Evolutionary conservation across 2,797 vertebrate species (phyloP).

Genomic region (Falco columbarius): DNA sequence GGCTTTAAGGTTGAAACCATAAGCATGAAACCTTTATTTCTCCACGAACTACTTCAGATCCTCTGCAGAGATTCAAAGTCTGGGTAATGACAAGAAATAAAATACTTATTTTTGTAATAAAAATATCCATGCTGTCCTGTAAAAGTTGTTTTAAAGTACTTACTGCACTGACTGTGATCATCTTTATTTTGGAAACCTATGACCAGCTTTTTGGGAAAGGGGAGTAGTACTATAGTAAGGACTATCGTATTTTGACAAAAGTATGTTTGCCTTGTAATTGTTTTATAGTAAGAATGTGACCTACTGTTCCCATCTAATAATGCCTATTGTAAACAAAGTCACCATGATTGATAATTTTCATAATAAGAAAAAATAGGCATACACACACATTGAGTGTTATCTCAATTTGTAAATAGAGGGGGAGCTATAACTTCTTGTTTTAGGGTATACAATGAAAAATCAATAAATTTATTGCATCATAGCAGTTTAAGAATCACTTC

Average conservation of each 20-base stretch:
- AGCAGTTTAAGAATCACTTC: not conserved
- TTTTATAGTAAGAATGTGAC: not conserved
- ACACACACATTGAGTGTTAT: not conserved
- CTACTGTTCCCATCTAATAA: not conserved
- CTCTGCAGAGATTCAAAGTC: not conserved
- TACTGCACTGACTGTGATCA: not conserved
- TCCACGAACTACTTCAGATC: not conserved
- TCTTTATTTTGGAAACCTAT: not conserved
- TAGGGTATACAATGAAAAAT: not conserved
- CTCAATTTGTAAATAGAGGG: not conserved
- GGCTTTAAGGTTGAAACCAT: not conserved
- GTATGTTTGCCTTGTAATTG: not conserved
- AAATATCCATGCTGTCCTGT: not conserved
- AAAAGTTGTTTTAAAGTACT: not conserved
- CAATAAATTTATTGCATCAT: not conserved
- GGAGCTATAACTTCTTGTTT: not conserved
- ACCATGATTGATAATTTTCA: not conserved
- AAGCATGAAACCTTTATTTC: not conserved
- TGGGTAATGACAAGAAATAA: not conserved
- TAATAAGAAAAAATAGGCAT: not conserved
- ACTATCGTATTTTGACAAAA: not conserved
- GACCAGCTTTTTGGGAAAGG: not conserved
- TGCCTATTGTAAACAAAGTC: not conserved
- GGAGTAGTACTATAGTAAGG: rapidly evolving
- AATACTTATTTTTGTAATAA: not conserved